Evolutionary conservation across 2,113 vertebrate species (phyloP).

Genomic region (Pantherophis guttatus): DNA sequence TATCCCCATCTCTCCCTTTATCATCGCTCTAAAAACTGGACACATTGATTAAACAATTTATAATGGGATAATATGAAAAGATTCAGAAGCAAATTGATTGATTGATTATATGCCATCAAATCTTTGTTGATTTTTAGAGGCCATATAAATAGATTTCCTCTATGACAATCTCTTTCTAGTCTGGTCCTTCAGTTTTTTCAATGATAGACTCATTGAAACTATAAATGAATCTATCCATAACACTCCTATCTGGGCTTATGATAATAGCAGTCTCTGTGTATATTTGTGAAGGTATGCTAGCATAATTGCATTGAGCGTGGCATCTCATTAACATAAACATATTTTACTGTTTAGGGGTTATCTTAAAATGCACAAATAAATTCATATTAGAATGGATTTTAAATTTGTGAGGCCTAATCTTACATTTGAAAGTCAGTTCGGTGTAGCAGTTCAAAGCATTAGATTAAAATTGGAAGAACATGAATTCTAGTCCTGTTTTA

Average conservation of each 20-base stretch:
- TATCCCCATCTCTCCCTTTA: not conserved
- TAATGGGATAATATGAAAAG: not conserved
- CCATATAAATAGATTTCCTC: not conserved
- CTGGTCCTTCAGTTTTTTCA: not conserved
- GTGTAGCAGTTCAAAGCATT: not conserved
- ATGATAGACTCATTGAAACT: not conserved
- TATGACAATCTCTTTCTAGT: not conserved
- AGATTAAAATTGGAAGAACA: not conserved
- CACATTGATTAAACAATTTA: not conserved
- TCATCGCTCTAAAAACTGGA: not conserved
- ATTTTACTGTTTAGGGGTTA: not conserved
- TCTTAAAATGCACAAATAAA: not conserved
- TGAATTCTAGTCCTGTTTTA: not conserved
- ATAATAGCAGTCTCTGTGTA: not conserved
- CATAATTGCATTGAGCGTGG: not conserved
- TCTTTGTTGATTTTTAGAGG: not conserved
- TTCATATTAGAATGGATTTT: not conserved
- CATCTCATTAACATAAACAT: not conserved
- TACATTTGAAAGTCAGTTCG: not conserved
- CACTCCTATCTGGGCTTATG: not conserved
- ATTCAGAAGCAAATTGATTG: not conserved
- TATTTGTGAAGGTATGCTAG: not conserved
- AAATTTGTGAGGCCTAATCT: not conserved
- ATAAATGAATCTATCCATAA: not conserved
- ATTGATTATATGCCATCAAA: not conserved